Conservation (phyloP, 2,113 vertebrate species). For the Lynx canadensis region DNA sequence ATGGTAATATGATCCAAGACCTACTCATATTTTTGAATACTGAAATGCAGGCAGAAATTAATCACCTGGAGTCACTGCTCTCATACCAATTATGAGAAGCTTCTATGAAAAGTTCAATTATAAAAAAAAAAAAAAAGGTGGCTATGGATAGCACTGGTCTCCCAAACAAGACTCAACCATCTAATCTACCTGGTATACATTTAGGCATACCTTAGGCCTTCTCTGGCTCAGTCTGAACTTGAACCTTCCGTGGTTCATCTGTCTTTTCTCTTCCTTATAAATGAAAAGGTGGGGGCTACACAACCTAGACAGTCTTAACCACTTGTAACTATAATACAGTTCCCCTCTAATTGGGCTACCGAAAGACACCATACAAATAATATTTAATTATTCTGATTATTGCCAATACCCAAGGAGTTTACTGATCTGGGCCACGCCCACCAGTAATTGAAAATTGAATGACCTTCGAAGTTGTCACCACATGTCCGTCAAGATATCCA, state of each 20-base stretch:
- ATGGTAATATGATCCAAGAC: not conserved
- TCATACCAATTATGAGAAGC: not conserved
- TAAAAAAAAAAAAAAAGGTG: not conserved
- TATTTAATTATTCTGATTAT: not conserved
- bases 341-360: not conserved
- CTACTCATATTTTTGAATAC: slow-evolving; percentile 6
- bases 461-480: not conserved
- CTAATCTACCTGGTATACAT: not conserved
- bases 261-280: slow-evolving; percentile 28
- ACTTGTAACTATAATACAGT: not conserved
- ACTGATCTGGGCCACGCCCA: not conserved
- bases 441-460: not conserved
- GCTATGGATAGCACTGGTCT: not conserved
- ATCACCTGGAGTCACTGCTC: not conserved
- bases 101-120: not conserved
- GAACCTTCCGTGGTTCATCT: not conserved
- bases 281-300: not conserved
- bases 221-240: not conserved
- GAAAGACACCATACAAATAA: not conserved
- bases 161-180: not conserved
- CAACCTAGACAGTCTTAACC: not conserved
- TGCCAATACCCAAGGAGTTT: not conserved
- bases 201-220: not conserved
- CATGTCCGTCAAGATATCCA: not conserved
- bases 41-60: slow-evolving; percentile 21